These are phyloP conservation scores for Vannuccia rotundouncinata DNA, from an alignment of 2,888 invertebrate genomes.

Conservation along the genomic window DNA sequence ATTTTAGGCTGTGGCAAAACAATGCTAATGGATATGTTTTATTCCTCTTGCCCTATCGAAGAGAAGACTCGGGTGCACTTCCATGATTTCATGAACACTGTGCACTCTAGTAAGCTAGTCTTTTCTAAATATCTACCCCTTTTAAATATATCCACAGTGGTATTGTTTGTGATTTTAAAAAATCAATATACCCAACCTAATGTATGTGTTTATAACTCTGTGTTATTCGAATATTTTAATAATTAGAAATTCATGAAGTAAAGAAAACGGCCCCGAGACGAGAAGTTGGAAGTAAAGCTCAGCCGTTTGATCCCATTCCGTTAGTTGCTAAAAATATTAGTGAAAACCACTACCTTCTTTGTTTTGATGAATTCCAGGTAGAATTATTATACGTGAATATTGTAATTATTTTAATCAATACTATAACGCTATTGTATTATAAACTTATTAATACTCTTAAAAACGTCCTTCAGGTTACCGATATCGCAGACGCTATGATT, in stretches of 20 bases:
- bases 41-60: constrained; percentile 63
- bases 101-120: constrained; percentile 64
- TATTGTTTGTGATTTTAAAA: too few relatives aligned
- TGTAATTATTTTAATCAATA: too few relatives aligned
- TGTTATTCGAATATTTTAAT: neutral
- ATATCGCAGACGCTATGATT: constrained; percentile 98
- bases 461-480: constrained; percentile 81
- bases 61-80: constrained; percentile 74
- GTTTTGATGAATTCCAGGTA: constrained; percentile 96
- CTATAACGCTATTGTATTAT: too few relatives aligned
- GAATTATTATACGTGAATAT: constrained; percentile 40
- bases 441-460: too few relatives aligned
- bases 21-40: constrained; percentile 97
- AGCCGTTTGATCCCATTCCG: constrained; percentile 84
- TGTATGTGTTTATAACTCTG: neutral
- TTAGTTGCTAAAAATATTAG: constrained; percentile 82
- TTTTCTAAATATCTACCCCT: neutral
- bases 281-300: constrained; percentile 60
- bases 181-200: neutral
- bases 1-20: too few relatives aligned
- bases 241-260: constrained; percentile 69
- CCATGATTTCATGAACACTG: constrained; percentile 91
- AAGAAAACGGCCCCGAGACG: constrained; percentile 61
- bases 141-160: neutral
- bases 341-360: constrained; percentile 79